Evolutionary conservation across 1,140 invertebrate species (phyloP), one percentile per base, ranked within the genome.

Genomic region (Lasaia peninsularis): DNA sequence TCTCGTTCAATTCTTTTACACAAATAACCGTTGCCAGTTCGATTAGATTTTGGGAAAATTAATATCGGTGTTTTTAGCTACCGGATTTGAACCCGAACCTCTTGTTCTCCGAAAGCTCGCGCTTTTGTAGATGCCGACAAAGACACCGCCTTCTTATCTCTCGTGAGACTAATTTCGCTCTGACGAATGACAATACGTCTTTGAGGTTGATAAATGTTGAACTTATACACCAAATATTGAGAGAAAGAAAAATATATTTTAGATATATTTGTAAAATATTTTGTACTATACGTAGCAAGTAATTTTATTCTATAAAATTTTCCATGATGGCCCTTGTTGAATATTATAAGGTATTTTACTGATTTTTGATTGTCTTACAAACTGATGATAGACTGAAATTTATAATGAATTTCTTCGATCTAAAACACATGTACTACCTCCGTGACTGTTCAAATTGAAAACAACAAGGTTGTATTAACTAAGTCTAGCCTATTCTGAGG

Each of bases 141-240:
- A 87, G 62, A 63, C 63, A 61, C 80, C 80, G 78, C 73, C 55
- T 69, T 20, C 75, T 83, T 85, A 87, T 87, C 81, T 85, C 70
- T 71, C 57, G 66, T 67, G 73, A 78, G 73, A 75, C 69, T 75
- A 73, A 79, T 80, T 85, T 80, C 78, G 79, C 80, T 73, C 73
- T 69, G 75, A 78, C 80, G 71, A 80, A 73, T 81, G 80, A 82
- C 83, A 83, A 82, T 83, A 86, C 72, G 71, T 71, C 77, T 86
- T 80, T 81, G 75, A 73, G 69, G 67, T 82, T 75, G 73, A 78
- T 78, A 81, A 81, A 80, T 77, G 73, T 77, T 70, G 68, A 65
- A 65, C 53, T 60, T 73, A 66, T 73, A 75, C 74, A 71, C 66
- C 59, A 63, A 56, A 63, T 50, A 67, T 59, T 51, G 48, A 61